Base-by-base conservation (phyloP, 2,797 vertebrate species). In the Leuciscus waleckii region DNA sequence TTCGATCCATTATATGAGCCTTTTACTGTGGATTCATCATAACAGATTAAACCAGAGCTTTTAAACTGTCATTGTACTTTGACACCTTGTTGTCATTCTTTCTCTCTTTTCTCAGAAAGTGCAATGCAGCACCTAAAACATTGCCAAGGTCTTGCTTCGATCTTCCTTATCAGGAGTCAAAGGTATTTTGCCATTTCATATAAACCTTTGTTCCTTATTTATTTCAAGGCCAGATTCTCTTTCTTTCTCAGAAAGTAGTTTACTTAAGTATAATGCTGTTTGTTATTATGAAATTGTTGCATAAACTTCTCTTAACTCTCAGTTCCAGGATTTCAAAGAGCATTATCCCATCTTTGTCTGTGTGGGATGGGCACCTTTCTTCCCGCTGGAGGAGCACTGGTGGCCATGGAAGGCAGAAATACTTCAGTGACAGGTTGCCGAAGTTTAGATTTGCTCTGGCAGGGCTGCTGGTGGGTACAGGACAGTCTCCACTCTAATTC, bases 81-180 rank as follows among this genome's bases (percentile, higher is more conserved):
- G 26, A 75, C 39, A 56, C 5, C 37, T 56, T 76, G 41, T 32
- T 46, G 17, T 17, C 29, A 16, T 61, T 49, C 29, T 23, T 21
- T 58, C 39, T 5, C 21, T 56, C 17, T 54, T 39, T 78, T 75
- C 5, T 10, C 85, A 94, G 93, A 89, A 79, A 87, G 46, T 90
- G 90, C 90, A 80, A 96, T 96, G 95, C 91, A 95, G 92, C 89
- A 93, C 80, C 89, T 95, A 86, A 93, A 93, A 89, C 86, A 88
- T 74, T 94, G 92, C 87, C 87, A 73, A 78, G 69, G 88, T 68
- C 92, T 96, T 58, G 91, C 90, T 49, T 89, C 86, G 63, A 54
- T 91, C 79, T 88, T 89, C 77, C 85, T 71, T 23, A 69, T 90
- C 81, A 87, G 51, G 37, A 78, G 89, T 41, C 87, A 90, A 19